These are phyloP conservation scores for Solea solea DNA, from an alignment of 2,113 vertebrate genomes.

Conservation along the genomic window DNA sequence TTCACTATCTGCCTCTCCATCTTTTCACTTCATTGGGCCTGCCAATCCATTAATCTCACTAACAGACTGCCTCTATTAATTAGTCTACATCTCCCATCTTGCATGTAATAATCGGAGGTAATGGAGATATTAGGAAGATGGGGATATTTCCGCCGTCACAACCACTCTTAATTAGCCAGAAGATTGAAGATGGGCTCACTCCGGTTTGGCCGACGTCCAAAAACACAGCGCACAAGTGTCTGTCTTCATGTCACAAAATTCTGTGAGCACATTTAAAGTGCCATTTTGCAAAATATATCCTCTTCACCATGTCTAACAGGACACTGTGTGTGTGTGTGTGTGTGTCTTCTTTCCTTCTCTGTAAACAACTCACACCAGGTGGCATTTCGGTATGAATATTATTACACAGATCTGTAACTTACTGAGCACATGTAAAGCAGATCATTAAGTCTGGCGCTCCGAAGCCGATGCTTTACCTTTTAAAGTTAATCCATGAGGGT, in stretches of 20 bases:
- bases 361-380: background rate
- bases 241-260: conserved; percentile 27
- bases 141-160: conserved; percentile 55
- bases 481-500: conserved; percentile 15
- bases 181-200: conserved; percentile 54
- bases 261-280: conserved; percentile 27
- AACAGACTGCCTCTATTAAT: conserved; percentile 76
- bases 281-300: conserved; percentile 44
- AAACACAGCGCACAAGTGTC: conserved; percentile 21
- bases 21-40: conserved; percentile 51
- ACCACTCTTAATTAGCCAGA: conserved; percentile 68
- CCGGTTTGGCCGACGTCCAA: conserved; percentile 31
- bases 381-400: conserved; percentile 32
- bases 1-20: conserved; percentile 57
- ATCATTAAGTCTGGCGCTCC: conserved; percentile 14
- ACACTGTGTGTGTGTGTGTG: background rate
- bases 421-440: conserved; percentile 4
- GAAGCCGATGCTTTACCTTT: conserved; percentile 22
- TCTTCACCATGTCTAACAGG: conserved; percentile 17
- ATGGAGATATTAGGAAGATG: conserved; percentile 72
- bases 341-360: too few species aligned
- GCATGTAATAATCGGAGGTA: conserved; percentile 71
- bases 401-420: conserved; percentile 11
- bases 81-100: conserved; percentile 67
- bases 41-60: conserved; percentile 68